Percentiles rank a stretch among this genome's conserved stretches.
Conservation (phyloP, 2,797 vertebrate genomes). For the Selene dorsalis region DNA sequence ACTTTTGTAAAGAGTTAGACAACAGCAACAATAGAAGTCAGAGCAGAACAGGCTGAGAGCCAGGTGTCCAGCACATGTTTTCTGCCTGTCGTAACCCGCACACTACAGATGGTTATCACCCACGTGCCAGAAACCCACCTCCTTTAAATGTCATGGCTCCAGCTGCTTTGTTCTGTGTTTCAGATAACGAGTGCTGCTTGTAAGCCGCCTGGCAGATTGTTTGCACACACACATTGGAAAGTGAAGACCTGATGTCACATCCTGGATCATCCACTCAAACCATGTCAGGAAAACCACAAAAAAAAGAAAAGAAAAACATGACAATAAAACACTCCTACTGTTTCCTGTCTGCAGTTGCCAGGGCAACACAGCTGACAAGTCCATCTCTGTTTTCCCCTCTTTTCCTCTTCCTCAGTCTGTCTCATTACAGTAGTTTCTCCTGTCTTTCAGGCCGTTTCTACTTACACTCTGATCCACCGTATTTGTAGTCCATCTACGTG, state of each 20-base stretch:
- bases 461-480: neutral
- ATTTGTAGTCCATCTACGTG: neutral
- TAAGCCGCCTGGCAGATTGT: conserved; percentile 35
- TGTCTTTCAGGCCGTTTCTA: neutral
- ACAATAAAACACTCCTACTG: conserved; percentile 52
- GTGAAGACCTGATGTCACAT: conserved; percentile 47
- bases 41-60: neutral
- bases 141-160: conserved; percentile 50
- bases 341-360: conserved; percentile 60
- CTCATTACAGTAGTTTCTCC: conserved; percentile 4
- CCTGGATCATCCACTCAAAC: conserved; percentile 44
- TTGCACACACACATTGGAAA: conserved; percentile 56
- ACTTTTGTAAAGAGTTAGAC: too few species aligned
- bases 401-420: neutral
- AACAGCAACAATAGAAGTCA: neutral
- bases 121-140: neutral
- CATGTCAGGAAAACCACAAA: conserved; percentile 15
- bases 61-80: conserved; percentile 2
- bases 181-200: conserved; percentile 42
- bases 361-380: conserved; percentile 49
- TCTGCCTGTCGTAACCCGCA: conserved; percentile 8
- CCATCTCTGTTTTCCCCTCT: conserved; percentile 20
- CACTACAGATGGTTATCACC: conserved; percentile 9
- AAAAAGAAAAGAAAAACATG: conserved; percentile 8
- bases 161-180: conserved; percentile 36